Base-by-base conservation (phyloP, 2,113 vertebrate species). In the Herpetotheres cachinnans region DNA sequence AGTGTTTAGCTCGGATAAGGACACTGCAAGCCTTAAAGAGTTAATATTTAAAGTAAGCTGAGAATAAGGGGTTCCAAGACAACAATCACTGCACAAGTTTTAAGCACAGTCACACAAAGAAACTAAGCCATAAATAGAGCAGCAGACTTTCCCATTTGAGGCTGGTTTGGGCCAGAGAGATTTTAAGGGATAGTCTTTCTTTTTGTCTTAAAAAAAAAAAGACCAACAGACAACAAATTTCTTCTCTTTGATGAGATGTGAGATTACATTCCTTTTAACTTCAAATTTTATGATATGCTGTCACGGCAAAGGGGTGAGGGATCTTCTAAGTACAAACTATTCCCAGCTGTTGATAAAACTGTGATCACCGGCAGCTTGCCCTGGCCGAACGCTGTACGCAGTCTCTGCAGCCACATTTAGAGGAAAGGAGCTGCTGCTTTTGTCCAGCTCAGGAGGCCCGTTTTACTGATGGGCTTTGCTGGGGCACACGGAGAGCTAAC, bases 231-330 rank as follows among this genome's bases (percentile, higher is more conserved):
- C 59, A 86, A 95, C 90, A 82, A 95, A 86, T 95, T 95, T 96
- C 19, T 96, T 86, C 74, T 82, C 83, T 96, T 93, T 95, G 96
- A 94, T 94, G 90, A 95, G 86, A 95, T 42, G 54, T 79, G 91
- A 93, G 91, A 96, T 97, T 97, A 79, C 78, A 38, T 93, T 95
- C 79, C 86, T 96, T 97, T 96, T 83, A 97, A 94, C 96, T 94
- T 95, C 49, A 50, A 36, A 86, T 94, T 96, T 96, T 96, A 97
- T 80, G 89, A 73, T 82, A 40, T 0, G 0, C 50, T 94, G 87
- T 80, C 93, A 80, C 3, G 26, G 77, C 63, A 78, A 89, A 85
- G 59, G 52, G 63, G 34, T 95, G 93, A 96, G 91, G 87, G 87
- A 95, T 96, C 80, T 90, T 81, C 90, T 92, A 89, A 1, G 2